Percentiles rank a stretch among this genome's conserved stretches.
phyloP scores from a whole-genome alignment of 2,113 vertebrate species.

The Galbula dea region DNA sequence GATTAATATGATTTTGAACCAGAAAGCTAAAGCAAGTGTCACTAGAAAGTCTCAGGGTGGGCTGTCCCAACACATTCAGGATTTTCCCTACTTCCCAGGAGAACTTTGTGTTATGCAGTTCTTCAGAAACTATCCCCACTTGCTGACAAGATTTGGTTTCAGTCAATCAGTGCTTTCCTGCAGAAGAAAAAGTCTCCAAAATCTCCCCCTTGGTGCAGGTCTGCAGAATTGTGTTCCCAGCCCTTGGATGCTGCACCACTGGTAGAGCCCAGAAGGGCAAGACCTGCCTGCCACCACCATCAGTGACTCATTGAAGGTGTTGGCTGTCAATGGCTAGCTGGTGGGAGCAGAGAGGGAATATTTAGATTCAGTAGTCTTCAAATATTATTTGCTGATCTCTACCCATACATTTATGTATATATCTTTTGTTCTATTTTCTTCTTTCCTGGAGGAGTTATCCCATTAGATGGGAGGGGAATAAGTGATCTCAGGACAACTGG shows the following conservation, averaged over 20 bases:
- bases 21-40: background rate
- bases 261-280: background rate
- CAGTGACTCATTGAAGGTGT: background rate
- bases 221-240: background rate
- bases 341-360: background rate
- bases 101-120: background rate
- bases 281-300: background rate
- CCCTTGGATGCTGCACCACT: background rate
- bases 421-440: background rate
- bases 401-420: background rate
- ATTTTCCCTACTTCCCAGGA: background rate
- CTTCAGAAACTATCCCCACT: background rate
- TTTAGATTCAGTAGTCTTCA: background rate
- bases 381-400: background rate
- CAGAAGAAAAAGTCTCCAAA: background rate
- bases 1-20: background rate
- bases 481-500: background rate
- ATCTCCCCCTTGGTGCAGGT: background rate
- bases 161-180: background rate
- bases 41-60: background rate
- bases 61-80: fast-evolving
- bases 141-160: background rate
- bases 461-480: background rate
- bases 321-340: background rate
- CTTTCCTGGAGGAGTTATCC: background rate